Evolutionary conservation across 2,113 vertebrate genomes (phyloP), one percentile per base, ranked within the genome.

Genomic region (Sprattus sprattus): DNA sequence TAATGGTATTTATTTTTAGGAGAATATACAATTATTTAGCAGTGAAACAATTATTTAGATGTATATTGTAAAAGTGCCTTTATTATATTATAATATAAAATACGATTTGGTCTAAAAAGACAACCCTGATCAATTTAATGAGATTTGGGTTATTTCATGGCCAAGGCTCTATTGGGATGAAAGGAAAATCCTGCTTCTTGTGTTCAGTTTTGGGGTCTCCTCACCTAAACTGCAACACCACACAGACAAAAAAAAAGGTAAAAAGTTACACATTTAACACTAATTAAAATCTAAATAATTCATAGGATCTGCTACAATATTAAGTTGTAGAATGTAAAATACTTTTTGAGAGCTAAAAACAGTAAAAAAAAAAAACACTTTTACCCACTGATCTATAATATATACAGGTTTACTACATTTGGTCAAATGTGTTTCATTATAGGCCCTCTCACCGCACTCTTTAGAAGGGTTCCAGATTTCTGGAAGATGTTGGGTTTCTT

Each of bases 401-500:
- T 82, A 47, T 18, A 22, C 57, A 83, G 39, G 84, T 67, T 6
- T 22, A 64, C 5, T 44, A n/a, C 47, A 81, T 39, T 39, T 39
- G 44, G 60, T 4, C 78, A 85, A 22, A 60, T n/a, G 32, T 84
- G 25, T 84, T 46, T 25, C 39, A 57, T 47, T 8, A 60, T 39
- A 11, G 45, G 45, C 5, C 82, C 20, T 83, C 92, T 87, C 75
- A 95, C 94, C 75, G 92, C 90, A 2, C 92, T 94, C 87, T 92
- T 95, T 67, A 95, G 87, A 52, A 91, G 13, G 85, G 90, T 93
- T 1, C 94, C 94, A 15, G 94, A 94, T 83, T 95, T 95, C 18
- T 85, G 86, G 22, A 95, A 95, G 90, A 95, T 94, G 2, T 86
- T 94, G 5, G 89, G 0, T 84, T 44, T 94, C 89, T 78, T 93